Evolutionary conservation across 2,113 vertebrate genomes (phyloP).

Genomic region (Hippocampus zosterae): DNA sequence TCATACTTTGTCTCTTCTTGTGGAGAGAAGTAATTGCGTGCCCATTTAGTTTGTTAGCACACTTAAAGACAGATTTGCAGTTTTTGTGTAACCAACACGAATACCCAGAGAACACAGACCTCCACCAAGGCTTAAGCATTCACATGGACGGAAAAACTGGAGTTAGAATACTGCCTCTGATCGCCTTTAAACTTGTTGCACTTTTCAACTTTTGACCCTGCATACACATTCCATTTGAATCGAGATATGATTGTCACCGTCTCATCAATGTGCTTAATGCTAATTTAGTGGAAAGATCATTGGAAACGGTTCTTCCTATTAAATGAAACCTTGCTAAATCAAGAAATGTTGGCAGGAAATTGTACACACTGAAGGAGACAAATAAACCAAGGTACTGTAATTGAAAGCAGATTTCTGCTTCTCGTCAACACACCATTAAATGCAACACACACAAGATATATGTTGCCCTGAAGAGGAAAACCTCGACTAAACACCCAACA

Average conservation of each 20-base stretch:
- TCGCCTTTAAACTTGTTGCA: background rate
- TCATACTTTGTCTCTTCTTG: no score
- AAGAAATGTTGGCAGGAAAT: background rate
- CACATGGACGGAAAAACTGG: background rate
- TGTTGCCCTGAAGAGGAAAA: background rate
- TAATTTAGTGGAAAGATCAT: background rate
- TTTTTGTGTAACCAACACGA: background rate
- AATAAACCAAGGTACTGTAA: background rate
- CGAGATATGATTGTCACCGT: background rate
- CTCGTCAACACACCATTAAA: background rate
- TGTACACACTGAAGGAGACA: background rate
- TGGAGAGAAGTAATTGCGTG: background rate
- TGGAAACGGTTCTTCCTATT: background rate
- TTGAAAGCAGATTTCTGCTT: background rate
- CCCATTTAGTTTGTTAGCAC: background rate
- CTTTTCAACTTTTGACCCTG: background rate
- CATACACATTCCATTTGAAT: background rate
- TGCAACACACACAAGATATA: background rate
- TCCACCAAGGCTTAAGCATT: background rate
- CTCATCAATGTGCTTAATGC: background rate
- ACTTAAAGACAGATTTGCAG: background rate
- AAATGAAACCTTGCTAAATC: background rate
- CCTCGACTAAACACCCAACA: background rate
- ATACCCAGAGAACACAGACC: no score
- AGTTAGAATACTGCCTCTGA: background rate